Evolutionary conservation across 2,888 invertebrate species (phyloP).

Genomic region (Escarpia spicata): DNA sequence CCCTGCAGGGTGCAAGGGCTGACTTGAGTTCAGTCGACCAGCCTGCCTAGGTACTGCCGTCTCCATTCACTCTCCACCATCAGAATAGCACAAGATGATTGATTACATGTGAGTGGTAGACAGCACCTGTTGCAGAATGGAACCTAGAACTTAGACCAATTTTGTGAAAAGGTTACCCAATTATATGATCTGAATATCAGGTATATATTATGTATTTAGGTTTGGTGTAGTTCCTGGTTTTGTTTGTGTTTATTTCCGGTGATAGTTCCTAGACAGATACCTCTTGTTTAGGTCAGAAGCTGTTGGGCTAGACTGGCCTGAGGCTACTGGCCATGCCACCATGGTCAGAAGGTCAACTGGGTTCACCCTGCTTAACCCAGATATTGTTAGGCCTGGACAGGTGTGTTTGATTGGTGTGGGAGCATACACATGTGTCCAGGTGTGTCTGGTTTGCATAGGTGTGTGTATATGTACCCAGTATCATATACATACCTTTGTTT

Average conservation of each 20-base stretch:
- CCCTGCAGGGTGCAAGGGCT: neutral
- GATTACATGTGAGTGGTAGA: neutral
- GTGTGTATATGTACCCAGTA: neutral
- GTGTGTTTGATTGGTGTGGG: conserved; percentile 1
- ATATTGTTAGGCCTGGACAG: neutral
- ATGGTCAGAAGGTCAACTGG: neutral
- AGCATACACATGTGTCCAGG: neutral
- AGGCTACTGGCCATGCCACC: neutral
- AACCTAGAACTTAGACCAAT: neutral
- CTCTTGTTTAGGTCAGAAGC: neutral
- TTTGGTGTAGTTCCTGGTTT: too few species aligned
- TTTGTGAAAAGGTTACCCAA: too few species aligned
- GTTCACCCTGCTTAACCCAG: neutral
- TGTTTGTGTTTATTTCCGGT: too few species aligned
- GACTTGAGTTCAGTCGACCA: neutral
- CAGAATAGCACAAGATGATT: conserved; percentile 2
- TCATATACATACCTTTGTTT: neutral
- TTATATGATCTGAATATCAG: too few species aligned
- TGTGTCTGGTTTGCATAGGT: neutral
- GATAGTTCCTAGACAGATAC: neutral
- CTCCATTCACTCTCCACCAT: neutral
- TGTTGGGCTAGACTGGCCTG: neutral
- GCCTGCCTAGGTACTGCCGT: neutral
- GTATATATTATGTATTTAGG: too few species aligned
- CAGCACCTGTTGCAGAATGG: neutral